Evolutionary conservation across 2,888 invertebrate species (phyloP).

Genomic region (Netelia inedita): DNA sequence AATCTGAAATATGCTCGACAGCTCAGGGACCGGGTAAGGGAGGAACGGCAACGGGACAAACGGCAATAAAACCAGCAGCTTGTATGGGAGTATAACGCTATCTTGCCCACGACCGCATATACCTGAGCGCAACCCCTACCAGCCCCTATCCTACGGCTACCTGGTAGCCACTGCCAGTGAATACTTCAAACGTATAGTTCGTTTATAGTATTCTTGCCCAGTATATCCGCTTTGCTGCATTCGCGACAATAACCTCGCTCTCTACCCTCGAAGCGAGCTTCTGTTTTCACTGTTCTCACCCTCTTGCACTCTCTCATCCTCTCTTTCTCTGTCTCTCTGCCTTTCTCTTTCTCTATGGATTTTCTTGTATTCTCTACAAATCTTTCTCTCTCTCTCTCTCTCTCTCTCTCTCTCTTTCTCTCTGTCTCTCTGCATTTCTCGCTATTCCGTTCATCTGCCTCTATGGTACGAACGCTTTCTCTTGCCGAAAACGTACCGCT

Average conservation of each 20-base stretch:
- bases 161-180: constrained; percentile 25
- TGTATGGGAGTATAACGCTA: constrained; percentile 33
- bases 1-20: constrained; percentile 67
- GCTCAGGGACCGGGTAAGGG: background rate
- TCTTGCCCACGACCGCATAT: constrained; percentile 35
- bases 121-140: constrained; percentile 11
- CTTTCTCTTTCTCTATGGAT: constrained; percentile 53
- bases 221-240: constrained; percentile 65
- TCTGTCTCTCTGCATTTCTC: background rate
- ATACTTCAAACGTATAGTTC: constrained; percentile 66
- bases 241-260: constrained; percentile 65
- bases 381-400: constrained; percentile 5
- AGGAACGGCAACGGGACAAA: constrained; percentile 35
- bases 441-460: constrained; percentile 25
- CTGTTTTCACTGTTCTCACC: constrained; percentile 23
- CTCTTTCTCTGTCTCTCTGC: background rate
- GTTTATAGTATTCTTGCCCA: constrained; percentile 65
- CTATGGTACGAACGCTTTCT: constrained; percentile 7
- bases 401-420: constrained; percentile 11
- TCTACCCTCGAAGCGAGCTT: constrained; percentile 24
- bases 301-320: background rate
- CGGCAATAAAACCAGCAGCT: constrained; percentile 27
- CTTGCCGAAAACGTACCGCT: constrained; percentile 16
- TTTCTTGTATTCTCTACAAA: constrained; percentile 58
- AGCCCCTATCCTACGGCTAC: background rate